Evolutionary conservation across 1,140 invertebrate species (phyloP), one percentile per base, ranked within the genome.

Genomic region (Pollicipes pollicipes): DNA sequence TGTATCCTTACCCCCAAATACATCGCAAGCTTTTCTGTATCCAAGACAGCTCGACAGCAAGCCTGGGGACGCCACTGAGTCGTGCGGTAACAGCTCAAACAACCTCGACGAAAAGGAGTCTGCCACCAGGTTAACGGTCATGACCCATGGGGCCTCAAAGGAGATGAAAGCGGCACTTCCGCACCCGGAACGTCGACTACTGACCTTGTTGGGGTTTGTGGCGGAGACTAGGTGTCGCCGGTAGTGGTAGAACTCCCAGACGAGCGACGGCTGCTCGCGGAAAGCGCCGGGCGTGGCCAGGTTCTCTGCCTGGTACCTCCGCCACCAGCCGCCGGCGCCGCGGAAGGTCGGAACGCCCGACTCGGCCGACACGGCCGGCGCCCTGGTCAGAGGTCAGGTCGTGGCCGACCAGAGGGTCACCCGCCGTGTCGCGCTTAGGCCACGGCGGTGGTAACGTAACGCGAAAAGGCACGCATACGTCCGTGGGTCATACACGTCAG

Each of bases 241-340:
- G 75, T 90, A 88, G 76, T 88, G 87, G 77, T 90, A 90, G 79
- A 90, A 90, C 78, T 90, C 87, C 88, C 88, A 90, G 4, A 90
- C 88, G 37, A 89, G 78, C 2, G 86, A 87, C 1, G 88, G 88
- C 78, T 87, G 84, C 30, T 78, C 76, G 32, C 74, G 74, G 78
- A 90, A 90, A 31, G 88, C 87, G 76, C 81, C 77, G 26, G 85
- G 86, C 63, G 85, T 87, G 2, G 88, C 88, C 30, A 90, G 78
- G 76, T 83, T 81, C 77, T 83, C 79, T 27, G 87, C 85, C 74
- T 84, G 79, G 79, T 86, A 89, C 75, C 83, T 88, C 74, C 89
- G 83, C 90, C 90, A 92, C 68, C 85, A 85, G 30, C 90, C 90
- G 27, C 88, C 88, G 66, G 85, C 81, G 68, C 89, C 90, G 71